phyloP scores from a whole-genome alignment of 2,113 vertebrate genomes.

The Gambusia holbrooki region DNA sequence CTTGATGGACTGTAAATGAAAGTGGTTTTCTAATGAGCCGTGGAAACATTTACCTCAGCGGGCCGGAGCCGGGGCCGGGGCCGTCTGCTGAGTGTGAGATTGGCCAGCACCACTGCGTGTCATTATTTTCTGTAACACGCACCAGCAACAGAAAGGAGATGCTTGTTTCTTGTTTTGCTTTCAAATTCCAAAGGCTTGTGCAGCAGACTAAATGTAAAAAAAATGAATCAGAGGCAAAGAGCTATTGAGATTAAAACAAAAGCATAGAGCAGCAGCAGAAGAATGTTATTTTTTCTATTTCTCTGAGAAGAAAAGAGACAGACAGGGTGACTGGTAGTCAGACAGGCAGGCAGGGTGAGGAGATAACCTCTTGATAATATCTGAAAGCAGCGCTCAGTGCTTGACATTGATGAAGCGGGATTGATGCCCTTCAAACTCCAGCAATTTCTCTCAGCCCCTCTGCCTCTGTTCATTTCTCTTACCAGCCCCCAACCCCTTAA shows the following conservation, averaged over 20 bases:
- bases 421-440: conserved; percentile 79
- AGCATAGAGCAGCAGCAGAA: conserved; percentile 42
- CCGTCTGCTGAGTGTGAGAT: conserved; percentile 37
- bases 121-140: conserved; percentile 47
- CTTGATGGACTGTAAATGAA: conserved; percentile 53
- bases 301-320: conserved; percentile 62
- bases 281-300: conserved; percentile 53
- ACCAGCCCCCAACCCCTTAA: conserved; percentile 40
- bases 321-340: conserved; percentile 51
- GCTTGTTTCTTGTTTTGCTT: conserved; percentile 51
- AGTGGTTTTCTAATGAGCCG: conserved; percentile 60
- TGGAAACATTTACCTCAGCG: conserved; percentile 52
- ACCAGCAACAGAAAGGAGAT: conserved; percentile 11
- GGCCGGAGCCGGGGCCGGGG: neutral
- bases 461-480: conserved; percentile 60
- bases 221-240: conserved; percentile 25
- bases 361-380: conserved; percentile 80
- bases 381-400: conserved; percentile 59
- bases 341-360: conserved; percentile 53
- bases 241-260: conserved; percentile 54
- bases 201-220: conserved; percentile 29
- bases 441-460: conserved; percentile 59
- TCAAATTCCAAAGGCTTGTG: conserved; percentile 19
- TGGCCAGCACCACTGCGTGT: conserved; percentile 29
- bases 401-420: conserved; percentile 77